Evolutionary conservation across 1,140 invertebrate genomes (phyloP).

Genomic region (Pogonomyrmex californicus): DNA sequence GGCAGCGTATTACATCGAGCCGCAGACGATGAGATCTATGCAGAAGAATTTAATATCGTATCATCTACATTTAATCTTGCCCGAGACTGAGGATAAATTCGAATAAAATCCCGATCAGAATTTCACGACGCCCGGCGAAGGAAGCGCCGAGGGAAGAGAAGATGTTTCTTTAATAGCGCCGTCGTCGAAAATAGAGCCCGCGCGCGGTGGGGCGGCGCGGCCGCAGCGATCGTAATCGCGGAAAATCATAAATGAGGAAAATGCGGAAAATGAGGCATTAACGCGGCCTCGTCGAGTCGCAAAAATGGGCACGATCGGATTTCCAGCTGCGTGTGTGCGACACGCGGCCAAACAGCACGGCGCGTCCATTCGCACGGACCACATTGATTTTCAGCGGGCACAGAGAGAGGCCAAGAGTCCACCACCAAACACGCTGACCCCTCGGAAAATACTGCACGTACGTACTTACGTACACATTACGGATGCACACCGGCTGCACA

Average conservation of each 20-base stretch:
- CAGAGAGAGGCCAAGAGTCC: conserved; percentile 8
- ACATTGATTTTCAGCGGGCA: conserved; percentile 47
- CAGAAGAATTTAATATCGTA: conserved; percentile 62
- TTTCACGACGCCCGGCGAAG: conserved; percentile 37
- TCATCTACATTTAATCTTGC: conserved; percentile 63
- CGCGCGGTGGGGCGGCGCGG: not conserved
- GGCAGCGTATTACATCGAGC: conserved; percentile 9
- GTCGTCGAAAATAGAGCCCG: conserved; percentile 1
- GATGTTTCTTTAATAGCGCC: conserved; percentile 58
- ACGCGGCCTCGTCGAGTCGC: not conserved
- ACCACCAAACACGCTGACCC: not conserved
- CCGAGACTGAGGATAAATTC: conserved; percentile 53
- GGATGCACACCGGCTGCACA: conserved; percentile 40
- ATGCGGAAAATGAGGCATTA: not conserved
- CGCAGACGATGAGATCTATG: conserved; percentile 48
- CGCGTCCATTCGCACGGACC: not conserved
- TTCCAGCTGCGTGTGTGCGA: not conserved
- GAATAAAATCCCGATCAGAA: conserved; percentile 57
- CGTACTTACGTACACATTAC: conserved; percentile 61
- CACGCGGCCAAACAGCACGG: not conserved
- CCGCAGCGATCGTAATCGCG: not conserved
- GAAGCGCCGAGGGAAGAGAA: not conserved
- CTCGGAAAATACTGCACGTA: conserved; percentile 53
- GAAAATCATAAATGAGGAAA: conserved; percentile 27
- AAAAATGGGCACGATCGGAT: conserved; percentile 28